Conservation (phyloP, 2,113 vertebrate species). For the Myiopsitta monachus region DNA sequence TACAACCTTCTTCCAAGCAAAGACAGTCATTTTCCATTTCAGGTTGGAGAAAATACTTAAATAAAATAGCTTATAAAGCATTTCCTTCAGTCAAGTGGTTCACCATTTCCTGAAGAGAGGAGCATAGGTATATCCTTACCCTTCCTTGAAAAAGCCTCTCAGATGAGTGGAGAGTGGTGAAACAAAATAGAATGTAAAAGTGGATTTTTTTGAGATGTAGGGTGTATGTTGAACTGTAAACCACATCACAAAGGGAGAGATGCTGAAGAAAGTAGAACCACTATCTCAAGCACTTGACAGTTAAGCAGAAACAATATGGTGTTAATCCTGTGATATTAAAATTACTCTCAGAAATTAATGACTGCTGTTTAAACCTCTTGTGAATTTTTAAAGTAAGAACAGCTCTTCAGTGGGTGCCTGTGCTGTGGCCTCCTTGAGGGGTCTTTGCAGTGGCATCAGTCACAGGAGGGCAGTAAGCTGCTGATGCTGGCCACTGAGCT, state of each 20-base stretch:
- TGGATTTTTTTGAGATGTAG: neutral
- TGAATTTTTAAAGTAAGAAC: neutral
- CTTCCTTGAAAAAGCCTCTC: neutral
- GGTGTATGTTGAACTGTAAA: neutral
- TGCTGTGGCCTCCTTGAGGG: neutral
- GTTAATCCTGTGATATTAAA: neutral
- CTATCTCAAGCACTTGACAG: neutral
- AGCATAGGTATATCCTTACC: neutral
- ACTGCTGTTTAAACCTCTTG: neutral
- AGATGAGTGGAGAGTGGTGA: neutral
- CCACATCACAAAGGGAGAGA: neutral
- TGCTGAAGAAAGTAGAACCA: neutral
- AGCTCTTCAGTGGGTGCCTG: neutral
- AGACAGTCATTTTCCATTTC: constrained; percentile 66
- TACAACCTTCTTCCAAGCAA: constrained; percentile 64
- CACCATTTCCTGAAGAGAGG: constrained; percentile 14
- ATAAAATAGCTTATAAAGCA: constrained; percentile 69
- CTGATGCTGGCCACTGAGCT: neutral
- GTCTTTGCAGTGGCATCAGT: neutral
- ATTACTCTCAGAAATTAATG: neutral
- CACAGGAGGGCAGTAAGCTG: neutral
- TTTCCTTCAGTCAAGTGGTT: constrained; percentile 26
- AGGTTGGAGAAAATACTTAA: constrained; percentile 75
- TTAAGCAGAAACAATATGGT: neutral
- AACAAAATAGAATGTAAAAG: neutral